Base-by-base conservation (phyloP, 2,888 invertebrate species). In the Amaurobius ferox region DNA sequence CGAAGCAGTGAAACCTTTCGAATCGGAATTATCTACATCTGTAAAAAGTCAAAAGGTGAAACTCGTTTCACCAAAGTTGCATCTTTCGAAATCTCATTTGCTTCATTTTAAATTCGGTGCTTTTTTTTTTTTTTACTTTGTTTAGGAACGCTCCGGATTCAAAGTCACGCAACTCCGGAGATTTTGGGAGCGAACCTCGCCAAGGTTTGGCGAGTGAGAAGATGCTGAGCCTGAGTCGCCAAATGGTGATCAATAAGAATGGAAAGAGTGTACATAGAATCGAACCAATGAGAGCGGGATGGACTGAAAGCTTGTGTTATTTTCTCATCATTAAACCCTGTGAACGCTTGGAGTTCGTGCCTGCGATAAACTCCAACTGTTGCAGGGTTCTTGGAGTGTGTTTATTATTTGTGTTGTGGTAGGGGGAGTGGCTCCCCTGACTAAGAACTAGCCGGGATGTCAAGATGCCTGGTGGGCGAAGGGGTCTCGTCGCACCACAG, bases 401-500 rank as follows among this genome's bases (percentile, higher is more conserved):
- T n/a, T 19, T 23, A 23, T 44, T 44, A 5, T 23, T 55, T 55
- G 55, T 55, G 81, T 81, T 74, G 83, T 39, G 40, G 72, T 13
- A 66, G n/a, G 80, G 83, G 83, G 71, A 87, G 71, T 67, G 86
- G 61, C 44, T 87, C 80, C 77, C 79, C 86, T 87, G 66, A 55
- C 71, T 61, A 80, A 80, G 76, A 70, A 44, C 66, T 48, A 67
- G 68, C 61, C 87, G 87, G 77, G 83, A 83, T 87, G 88, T 73
- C 87, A 89, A 87, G 87, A 97, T 97, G 97, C 97, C 97, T 93
- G 97, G 97, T 93, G 97, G 97, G 93, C 95, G 97, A 92, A 94
- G 97, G 94, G 99, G 99, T 93, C 95, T 99, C 91, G 98, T 99
- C 92, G 99, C 99, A 94, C 99, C 99, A 91, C 99, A 99, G 94